Conservation (phyloP, 2,797 vertebrate species). For the Myiothlypis coronata region DNA sequence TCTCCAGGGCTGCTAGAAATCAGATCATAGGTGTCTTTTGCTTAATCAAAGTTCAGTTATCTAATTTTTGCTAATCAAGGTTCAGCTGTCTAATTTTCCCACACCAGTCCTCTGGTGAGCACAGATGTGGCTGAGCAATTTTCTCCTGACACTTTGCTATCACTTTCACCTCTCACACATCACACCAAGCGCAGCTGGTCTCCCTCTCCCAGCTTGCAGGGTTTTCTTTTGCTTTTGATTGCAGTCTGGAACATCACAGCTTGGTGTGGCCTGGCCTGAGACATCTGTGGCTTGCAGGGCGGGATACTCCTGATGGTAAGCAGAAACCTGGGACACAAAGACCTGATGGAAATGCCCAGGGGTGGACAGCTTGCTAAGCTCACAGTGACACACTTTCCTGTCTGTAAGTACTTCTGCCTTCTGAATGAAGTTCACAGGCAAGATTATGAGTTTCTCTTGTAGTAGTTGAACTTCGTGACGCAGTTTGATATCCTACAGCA, state of each 20-base stretch:
- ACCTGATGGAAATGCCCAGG: not conserved
- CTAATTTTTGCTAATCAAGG: not conserved
- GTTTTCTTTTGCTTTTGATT: not conserved
- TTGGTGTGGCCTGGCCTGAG: accelerated
- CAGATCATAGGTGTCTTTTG: not conserved
- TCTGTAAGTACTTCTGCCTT: not conserved
- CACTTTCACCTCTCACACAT: not conserved
- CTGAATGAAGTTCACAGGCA: not conserved
- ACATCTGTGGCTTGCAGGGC: not conserved
- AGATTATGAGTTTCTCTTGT: not conserved
- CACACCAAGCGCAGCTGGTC: not conserved
- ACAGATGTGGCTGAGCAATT: not conserved
- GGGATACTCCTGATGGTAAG: not conserved
- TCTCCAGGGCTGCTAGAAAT: not conserved
- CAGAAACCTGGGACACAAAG: not conserved
- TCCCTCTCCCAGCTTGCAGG: not conserved
- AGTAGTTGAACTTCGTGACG: not conserved
- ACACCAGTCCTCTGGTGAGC: accelerated
- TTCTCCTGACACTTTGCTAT: not conserved
- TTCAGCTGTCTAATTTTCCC: not conserved
- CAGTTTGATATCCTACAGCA: not conserved
- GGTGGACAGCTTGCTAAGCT: not conserved
- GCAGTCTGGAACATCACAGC: accelerated
- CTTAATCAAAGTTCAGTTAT: not conserved
- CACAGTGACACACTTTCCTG: not conserved